phyloP scores from a whole-genome alignment of 2,113 vertebrate species.

The Scolopax mira region DNA sequence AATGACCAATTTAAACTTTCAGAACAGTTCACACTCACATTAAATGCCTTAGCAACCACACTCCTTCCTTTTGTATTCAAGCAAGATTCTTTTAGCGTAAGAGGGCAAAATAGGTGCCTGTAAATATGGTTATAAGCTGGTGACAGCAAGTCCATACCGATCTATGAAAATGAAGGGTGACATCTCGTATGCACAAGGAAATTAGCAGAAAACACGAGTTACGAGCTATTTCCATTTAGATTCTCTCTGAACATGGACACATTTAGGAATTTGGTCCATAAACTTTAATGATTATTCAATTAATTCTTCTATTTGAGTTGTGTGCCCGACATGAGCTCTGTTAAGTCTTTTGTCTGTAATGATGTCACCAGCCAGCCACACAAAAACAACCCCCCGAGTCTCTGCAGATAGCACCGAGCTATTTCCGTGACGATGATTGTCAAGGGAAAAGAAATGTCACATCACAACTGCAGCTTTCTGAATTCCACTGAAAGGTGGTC shows the following conservation, averaged over 20 bases:
- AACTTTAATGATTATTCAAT: neutral
- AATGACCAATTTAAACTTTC: neutral
- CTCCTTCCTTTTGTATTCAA: neutral
- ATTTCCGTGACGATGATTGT: neutral
- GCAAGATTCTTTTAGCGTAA: neutral
- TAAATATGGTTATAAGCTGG: neutral
- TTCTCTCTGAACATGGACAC: neutral
- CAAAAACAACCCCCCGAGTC: rapidly evolving
- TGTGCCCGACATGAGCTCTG: rapidly evolving
- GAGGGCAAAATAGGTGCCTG: neutral
- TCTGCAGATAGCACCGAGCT: neutral
- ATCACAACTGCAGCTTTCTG: neutral
- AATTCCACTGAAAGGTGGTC: neutral
- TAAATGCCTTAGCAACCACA: neutral
- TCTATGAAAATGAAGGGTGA: neutral
- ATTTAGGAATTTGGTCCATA: neutral
- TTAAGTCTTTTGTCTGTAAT: neutral
- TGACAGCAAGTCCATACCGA: neutral
- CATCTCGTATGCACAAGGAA: rapidly evolving
- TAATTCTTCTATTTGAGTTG: neutral
- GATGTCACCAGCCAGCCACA: neutral
- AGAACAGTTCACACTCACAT: neutral
- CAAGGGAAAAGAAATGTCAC: neutral
- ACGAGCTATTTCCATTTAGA: neutral
- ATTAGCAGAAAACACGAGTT: neutral